A percentile compares a stretch with the other conserved stretches of the same genome.
Evolutionary conservation across 2,113 vertebrate genomes (phyloP).

Genomic region (Tonatia bakeri): DNA sequence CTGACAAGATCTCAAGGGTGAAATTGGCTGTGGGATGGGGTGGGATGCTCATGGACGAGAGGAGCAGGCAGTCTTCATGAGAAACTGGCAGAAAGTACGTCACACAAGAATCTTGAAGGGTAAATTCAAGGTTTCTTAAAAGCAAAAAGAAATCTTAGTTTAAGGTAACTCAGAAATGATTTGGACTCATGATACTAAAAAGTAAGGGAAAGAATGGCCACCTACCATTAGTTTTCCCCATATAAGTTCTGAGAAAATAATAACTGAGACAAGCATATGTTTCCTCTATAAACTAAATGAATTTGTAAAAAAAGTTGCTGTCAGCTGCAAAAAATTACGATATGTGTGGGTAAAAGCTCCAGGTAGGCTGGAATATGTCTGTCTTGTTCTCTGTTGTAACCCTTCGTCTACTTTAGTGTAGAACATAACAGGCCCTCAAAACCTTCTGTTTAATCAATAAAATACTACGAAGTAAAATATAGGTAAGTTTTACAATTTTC

Average conservation of each 20-base stretch:
- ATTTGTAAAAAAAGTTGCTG: not conserved
- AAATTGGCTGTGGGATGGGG: not conserved
- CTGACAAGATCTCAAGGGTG: not conserved
- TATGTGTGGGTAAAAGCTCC: not conserved
- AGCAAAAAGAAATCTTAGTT: not conserved
- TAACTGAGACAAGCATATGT: not conserved
- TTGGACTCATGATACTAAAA: not conserved
- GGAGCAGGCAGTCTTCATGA: not conserved
- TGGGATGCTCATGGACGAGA: not conserved
- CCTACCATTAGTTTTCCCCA: not conserved
- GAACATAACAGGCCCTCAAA: not conserved
- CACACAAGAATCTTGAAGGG: not conserved
- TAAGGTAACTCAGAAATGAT: not conserved
- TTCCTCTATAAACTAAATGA: not conserved
- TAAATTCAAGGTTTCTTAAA: not conserved
- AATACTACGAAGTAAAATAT: not conserved
- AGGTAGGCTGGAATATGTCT: not conserved
- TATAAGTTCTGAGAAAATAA: not conserved
- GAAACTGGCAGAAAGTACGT: not conserved
- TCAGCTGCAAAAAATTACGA: not conserved
- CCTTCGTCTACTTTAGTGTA: not conserved
- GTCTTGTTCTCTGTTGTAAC: not conserved
- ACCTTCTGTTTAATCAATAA: not conserved
- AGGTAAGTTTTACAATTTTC: not conserved
- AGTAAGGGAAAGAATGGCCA: not conserved